A percentile compares a stretch with the other conserved stretches of the same genome.
These are phyloP conservation scores for Spizella passerina DNA, from an alignment of 2,797 vertebrate species.

Conservation along the genomic window DNA sequence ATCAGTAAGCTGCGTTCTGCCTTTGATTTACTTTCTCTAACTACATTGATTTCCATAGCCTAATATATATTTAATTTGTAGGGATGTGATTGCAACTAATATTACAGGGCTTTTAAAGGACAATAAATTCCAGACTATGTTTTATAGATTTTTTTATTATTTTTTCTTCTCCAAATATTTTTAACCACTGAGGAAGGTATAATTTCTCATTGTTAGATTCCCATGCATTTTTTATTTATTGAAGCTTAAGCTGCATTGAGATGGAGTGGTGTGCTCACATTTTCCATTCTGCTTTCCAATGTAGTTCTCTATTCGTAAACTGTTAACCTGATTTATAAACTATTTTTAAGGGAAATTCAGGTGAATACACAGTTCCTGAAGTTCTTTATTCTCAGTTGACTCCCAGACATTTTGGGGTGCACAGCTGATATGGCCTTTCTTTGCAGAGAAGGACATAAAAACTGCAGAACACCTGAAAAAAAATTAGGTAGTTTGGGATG, in stretches of 20 bases:
- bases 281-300: background rate
- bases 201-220: background rate
- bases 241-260: background rate
- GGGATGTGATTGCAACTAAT: slow-evolving; percentile 27
- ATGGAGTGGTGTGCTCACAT: background rate
- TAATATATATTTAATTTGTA: slow-evolving; percentile 64
- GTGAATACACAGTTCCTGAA: background rate
- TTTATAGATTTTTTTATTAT: slow-evolving; percentile 39
- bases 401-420: accelerated
- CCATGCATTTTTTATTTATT: background rate
- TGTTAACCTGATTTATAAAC: background rate
- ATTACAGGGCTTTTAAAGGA: slow-evolving; percentile 34
- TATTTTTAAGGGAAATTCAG: background rate
- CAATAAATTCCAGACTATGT: slow-evolving; percentile 20
- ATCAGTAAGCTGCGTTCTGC: background rate
- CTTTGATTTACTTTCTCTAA: slow-evolving; percentile 44
- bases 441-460: background rate
- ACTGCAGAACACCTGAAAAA: background rate
- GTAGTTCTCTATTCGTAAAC: background rate
- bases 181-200: background rate
- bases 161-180: slow-evolving; percentile 31
- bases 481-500: background rate
- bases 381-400: background rate
- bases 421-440: background rate
- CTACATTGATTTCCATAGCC: slow-evolving; percentile 40